phyloP scores from a whole-genome alignment of 2,113 vertebrate genomes.

The Oenanthe oenanthe region DNA sequence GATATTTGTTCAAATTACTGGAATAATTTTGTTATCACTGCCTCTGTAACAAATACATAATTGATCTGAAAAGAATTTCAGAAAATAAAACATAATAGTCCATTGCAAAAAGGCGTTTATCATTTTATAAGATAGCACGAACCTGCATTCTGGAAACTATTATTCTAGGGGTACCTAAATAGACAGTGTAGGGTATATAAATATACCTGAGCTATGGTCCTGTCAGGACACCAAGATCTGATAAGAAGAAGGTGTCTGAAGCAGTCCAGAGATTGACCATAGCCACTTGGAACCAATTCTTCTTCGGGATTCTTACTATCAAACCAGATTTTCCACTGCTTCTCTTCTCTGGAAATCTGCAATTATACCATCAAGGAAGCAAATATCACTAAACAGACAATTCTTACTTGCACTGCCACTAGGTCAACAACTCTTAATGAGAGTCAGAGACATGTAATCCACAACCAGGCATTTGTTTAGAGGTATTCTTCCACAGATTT shows the following conservation, averaged over 20 bases:
- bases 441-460: background rate
- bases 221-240: slow-evolving; percentile 95
- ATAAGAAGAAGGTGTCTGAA: slow-evolving; percentile 91
- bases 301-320: slow-evolving; percentile 95
- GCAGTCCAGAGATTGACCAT: slow-evolving; percentile 87
- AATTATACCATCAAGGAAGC: slow-evolving; percentile 9
- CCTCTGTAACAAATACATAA: background rate
- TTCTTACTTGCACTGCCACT: background rate
- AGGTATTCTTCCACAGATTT: background rate
- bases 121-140: background rate
- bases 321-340: slow-evolving; percentile 95
- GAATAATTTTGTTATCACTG: background rate
- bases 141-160: background rate
- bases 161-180: background rate
- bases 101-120: background rate
- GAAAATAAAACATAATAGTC: background rate
- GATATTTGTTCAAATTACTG: background rate
- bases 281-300: slow-evolving; percentile 86
- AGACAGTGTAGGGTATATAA: background rate
- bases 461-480: background rate
- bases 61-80: background rate
- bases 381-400: background rate
- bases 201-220: slow-evolving; percentile 92
- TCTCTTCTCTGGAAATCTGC: slow-evolving; percentile 89
- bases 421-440: background rate